Base-by-base conservation (phyloP, 2,113 vertebrate genomes). In the Ellobius talpinus region DNA sequence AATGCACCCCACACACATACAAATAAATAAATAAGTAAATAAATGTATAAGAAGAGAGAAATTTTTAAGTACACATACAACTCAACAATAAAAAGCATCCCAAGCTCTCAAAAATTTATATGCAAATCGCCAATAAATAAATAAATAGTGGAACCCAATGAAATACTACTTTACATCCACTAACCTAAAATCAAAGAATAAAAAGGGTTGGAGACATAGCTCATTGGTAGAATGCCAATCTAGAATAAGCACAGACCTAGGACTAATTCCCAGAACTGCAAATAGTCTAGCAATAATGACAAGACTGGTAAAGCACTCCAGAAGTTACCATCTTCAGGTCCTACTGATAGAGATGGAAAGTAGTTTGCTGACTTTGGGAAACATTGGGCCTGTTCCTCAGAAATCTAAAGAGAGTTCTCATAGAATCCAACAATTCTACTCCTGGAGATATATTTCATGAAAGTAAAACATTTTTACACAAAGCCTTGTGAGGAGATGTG, bases 361-460 rank as follows among this genome's bases (percentile, higher is more conserved):
- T 73, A 42, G 29, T 72, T 13, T 14, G 24, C 52, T 93, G 45
- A 39, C 61, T 90, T 63, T 42, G 61, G 23, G 31, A 78, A 70
- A 76, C 33, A 77, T n/a, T 84, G 47, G 45, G 74, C 23, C 31
- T 33, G n/a, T 16, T 93, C 61, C 52, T 72, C 61, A 55, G 55
- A 95, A 74, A 78, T 47, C 78, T 73, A 89, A 79, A 68, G 5
- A 95, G 81, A 91, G 31, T 73, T 94, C 23, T 58, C 72, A 78
- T 65, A 36, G 45, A 26, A 78, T 24, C 24, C 52, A 78, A 72
- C 7, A 89, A 42, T 88, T 66, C n/a, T 8, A 65, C 26, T 88
- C 24, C 63, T 79, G 86, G 72, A 31, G 63, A 92, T 66, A 66
- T 81, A 33, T 3, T 23, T 58, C 50, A 58, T 58, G 24, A 36